Conservation (phyloP, 2,888 invertebrate species). For the Amblyteles armatorius region DNA sequence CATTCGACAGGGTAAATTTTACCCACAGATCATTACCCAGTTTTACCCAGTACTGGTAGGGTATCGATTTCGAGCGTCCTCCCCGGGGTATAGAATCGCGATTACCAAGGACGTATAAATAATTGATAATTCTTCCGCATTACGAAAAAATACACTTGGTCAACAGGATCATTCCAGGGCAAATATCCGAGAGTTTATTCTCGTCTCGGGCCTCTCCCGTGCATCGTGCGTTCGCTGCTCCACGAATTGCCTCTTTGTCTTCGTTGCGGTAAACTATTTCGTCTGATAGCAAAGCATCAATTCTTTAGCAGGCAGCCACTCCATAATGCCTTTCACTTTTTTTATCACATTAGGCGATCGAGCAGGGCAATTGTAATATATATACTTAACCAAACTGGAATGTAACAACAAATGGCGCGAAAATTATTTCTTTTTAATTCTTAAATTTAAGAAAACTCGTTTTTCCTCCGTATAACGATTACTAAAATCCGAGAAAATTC, state of each 20-base stretch:
- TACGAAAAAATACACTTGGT: constrained; percentile 15
- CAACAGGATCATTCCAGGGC: constrained; percentile 8
- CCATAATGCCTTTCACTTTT: constrained; percentile 18
- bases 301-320: constrained; percentile 11
- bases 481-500: too few species aligned
- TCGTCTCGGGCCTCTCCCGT: not conserved
- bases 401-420: too few species aligned
- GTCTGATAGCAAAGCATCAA: not conserved
- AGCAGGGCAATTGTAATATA: not conserved
- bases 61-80: constrained; percentile 60
- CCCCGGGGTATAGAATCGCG: constrained; percentile 31
- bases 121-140: constrained; percentile 49
- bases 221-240: not conserved
- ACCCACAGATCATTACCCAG: not conserved
- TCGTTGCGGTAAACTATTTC: not conserved
- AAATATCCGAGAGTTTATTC: constrained; percentile 7
- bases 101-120: constrained; percentile 61
- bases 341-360: not conserved
- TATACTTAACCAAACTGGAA: not conserved
- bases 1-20: too few species aligned
- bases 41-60: constrained; percentile 12
- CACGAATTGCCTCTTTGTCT: not conserved
- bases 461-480: too few species aligned
- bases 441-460: too few species aligned
- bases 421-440: too few species aligned